phyloP scores from a whole-genome alignment of 2,797 vertebrate genomes.

The Lagocephalus sceleratus region DNA sequence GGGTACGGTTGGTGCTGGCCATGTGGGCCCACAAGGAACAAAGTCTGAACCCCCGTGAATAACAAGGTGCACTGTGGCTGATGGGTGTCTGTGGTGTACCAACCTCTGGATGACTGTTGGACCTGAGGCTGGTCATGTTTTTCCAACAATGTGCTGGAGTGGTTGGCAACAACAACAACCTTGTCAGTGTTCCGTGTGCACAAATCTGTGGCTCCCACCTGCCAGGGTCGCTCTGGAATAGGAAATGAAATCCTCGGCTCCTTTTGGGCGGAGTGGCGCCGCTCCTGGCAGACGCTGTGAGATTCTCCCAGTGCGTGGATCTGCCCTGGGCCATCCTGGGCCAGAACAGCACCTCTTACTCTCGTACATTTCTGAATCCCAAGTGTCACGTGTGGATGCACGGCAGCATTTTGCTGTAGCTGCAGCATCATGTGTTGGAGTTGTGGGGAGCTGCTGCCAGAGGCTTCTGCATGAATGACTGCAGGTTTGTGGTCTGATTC shows the following conservation, averaged over 20 bases:
- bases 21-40: neutral
- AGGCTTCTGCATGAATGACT: neutral
- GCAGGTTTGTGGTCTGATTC: neutral
- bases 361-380: too few species aligned
- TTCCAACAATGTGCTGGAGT: neutral
- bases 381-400: neutral
- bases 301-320: neutral
- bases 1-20: neutral
- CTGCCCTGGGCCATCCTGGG: neutral
- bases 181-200: neutral
- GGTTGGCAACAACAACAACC: neutral
- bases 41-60: too few species aligned
- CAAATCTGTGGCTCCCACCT: neutral
- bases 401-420: too few species aligned
- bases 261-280: neutral
- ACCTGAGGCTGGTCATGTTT: neutral
- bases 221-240: neutral
- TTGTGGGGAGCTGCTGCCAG: too few species aligned
- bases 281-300: neutral
- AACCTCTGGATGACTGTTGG: neutral
- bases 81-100: too few species aligned
- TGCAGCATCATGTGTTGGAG: neutral
- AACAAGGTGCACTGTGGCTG: too few species aligned
- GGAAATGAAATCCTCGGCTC: neutral
- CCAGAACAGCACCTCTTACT: neutral